Evolutionary conservation across 1,140 invertebrate genomes (phyloP), one percentile per base, ranked within the genome.

Genomic region (Bathynomus jamesi): DNA sequence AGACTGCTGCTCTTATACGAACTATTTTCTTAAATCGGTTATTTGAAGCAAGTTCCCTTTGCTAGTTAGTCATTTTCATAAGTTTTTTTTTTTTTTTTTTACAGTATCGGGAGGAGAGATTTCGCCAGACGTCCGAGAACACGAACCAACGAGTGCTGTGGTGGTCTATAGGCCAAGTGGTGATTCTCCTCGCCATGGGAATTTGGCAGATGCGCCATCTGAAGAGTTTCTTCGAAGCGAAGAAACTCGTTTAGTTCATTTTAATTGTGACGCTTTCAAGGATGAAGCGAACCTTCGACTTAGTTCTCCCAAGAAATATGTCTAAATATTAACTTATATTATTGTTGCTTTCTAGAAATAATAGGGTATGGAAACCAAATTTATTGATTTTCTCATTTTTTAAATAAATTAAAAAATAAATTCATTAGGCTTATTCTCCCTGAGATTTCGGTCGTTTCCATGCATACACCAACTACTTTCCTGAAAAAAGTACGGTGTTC

Each of bases 191-290:
- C 0, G 82, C 87, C 7, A 99, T 98, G 87, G 97, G 97, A 24
- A 90, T 94, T 61, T 99, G 96, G 96, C 98, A 99, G 84, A 99
- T 99, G 95, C 89, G 88, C 80, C 97, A 99, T 88, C 85, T 99
- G 46, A 99, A 99, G 86, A 94, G 92, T 78, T 99, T 99, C 87
- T 99, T 99, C 81, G 96, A 99, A 85, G 97, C 97, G 17, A 99
- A 99, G 83, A 99, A 99, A 88, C 85, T 99, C 79, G 97, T 99
- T 62, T 99, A 90, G n/a, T n/a, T n/a, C n/a, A n/a, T n/a, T n/a
- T n/a, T n/a, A n/a, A n/a, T n/a, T n/a, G n/a, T n/a, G n/a, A n/a
- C n/a, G n/a, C n/a, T n/a, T n/a, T n/a, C n/a, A n/a, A n/a, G n/a
- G n/a, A n/a, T n/a, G n/a, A n/a, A n/a, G n/a, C n/a, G n/a, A n/a